These are phyloP conservation scores for Mus musculus DNA, from an alignment of 2,113 vertebrate species.

Conservation along the genomic window GRCm39 chr9:117789501-117790000, in stretches of 20 bases:
- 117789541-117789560: not conserved
- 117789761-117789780: not conserved
- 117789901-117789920: not conserved
- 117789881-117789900: too few relatives aligned
- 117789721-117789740: not conserved
- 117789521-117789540: not conserved
- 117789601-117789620: not conserved
- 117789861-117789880: not conserved
- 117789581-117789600: not conserved
- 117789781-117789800: not conserved
- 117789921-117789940: not conserved
- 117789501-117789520: not conserved
- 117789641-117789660: not conserved
- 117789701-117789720: not conserved
- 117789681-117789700: not conserved
- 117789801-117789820: not conserved
- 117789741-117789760: not conserved
- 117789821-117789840: not conserved
- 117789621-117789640: not conserved
- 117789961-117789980: not conserved
- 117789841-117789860: too few relatives aligned
- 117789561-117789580: not conserved
- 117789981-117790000: not conserved
- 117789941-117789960: not conserved
- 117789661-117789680: not conserved